Evolutionary conservation across 2,113 vertebrate species (phyloP), one percentile per base, ranked within the genome.

Genomic region (Alligator sinensis): DNA sequence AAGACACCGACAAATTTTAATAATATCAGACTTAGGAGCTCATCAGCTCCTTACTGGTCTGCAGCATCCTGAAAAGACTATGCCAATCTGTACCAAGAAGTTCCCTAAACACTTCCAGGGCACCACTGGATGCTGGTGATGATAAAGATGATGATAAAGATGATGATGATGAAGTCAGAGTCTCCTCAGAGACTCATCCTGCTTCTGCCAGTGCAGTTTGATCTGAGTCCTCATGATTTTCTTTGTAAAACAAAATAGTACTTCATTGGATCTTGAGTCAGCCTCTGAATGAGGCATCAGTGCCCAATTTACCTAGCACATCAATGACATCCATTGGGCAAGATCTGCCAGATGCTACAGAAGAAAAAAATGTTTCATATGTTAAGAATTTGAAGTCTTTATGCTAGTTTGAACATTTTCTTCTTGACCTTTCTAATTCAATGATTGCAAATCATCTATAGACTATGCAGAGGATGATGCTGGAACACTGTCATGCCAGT

Each of bases 1-100:
- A 96, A 82, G 95, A 95, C 76, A 90, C 91, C 82, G 83, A 66
- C 78, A 86, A 86, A 88, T 95, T 94, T 90, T 88, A 97, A 95
- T 91, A 94, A 86, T 62, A 84, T 90, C 88, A 94, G 94, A 96
- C 92, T 96, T 88, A 70, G 34, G 92, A 47, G 94, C 77, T 86
- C 83, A 95, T 72, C 76, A 95, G 90, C 90, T 94, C 93, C 93
- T 94, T 88, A 92, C 58, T 68, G 88, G 96, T 66, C 94, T 87
- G 83, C 64, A 92, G 93, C 87, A 80, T 47, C 80, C 25, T 16
- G 34, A 95, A 47, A 47, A 86, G 79, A 88, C 80, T 21, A 66
- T 92, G 89, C 27, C 59, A 86, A 92, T 66, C 76, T 38, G 66
- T 85, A 77, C 76, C 16, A n/a, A 91, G 21, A 47, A 93, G 57